Evolutionary conservation across 2,888 invertebrate genomes (phyloP).

Genomic region (Diarsia brunnea): DNA sequence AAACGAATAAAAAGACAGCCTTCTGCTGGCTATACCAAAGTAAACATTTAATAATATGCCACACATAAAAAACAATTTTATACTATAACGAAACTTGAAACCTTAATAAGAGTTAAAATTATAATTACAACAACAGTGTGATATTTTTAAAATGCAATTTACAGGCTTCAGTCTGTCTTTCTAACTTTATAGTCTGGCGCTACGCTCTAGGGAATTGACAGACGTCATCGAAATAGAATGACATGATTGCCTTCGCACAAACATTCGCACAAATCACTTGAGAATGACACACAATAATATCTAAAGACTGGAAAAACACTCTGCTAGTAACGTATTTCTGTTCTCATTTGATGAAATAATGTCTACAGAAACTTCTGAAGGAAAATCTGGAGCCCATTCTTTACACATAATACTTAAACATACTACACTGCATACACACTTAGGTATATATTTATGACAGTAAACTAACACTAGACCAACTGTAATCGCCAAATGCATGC

Average conservation of each 20-base stretch:
- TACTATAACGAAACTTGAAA: neutral
- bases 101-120: neutral
- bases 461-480: neutral
- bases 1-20: neutral
- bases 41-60: too few species aligned
- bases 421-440: neutral
- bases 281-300: neutral
- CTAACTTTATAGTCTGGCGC: neutral
- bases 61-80: neutral
- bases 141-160: conserved; percentile 20
- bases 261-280: conserved; percentile 19
- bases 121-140: neutral
- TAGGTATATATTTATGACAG: neutral
- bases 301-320: conserved; percentile 33
- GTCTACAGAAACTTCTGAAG: neutral
- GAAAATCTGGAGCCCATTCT: neutral
- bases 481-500: too few species aligned
- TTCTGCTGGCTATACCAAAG: neutral
- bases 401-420: neutral
- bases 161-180: conserved; percentile 22
- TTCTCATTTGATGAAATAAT: neutral
- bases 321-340: neutral
- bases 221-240: conserved; percentile 49
- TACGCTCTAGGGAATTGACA: neutral
- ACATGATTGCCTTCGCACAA: conserved; percentile 39